Evolutionary conservation across 2,888 invertebrate genomes (phyloP), one percentile per base, ranked within the genome.

Genomic region (Myathropa florea): DNA sequence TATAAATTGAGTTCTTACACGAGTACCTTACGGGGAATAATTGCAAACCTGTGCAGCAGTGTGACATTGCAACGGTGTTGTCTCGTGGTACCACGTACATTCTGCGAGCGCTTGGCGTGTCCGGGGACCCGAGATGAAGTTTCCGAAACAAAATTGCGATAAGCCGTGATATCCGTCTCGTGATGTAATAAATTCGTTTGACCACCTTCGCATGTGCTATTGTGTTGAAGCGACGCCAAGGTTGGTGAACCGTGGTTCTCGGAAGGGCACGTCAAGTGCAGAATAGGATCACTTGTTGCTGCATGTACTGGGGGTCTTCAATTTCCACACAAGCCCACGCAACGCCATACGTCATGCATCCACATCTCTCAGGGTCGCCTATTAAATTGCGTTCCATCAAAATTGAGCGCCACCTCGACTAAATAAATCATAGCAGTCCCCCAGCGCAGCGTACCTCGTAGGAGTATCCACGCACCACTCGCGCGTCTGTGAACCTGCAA

Each of bases 131-230:
- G 53, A 55, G 55, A 26, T 73, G 64, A 18, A 30, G 36, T 12
- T 83, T 46, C 64, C 70, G 67, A 83, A 78, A 81, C 81, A 67
- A 83, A 81, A 82, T 68, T 65, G 67, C 88, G 88, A 83, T 88
- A 86, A 88, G 83, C 79, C 59, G 26, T 68, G 76, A 76, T 85
- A 83, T 80, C 80, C 71, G 68, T 83, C 30, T 46, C 70, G 76
- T 7, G 80, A 78, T 77, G 77, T 68, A 88, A 88, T 88, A 85
- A 86, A 88, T 86, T 86, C 85, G 86, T 76, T 88, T 86, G 86
- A 80, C 80, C 78, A 70, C 77, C 77, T 85, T 64, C 61, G 70
- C 68, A 68, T 55, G n/a, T 68, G 67, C 18, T 14, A 36, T 36
- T 63, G 63, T 63, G 36, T 36, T 36, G 24, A 6, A 63, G 46